Evolutionary conservation across 2,888 invertebrate genomes (phyloP).

Genomic region (Tipula helvola): DNA sequence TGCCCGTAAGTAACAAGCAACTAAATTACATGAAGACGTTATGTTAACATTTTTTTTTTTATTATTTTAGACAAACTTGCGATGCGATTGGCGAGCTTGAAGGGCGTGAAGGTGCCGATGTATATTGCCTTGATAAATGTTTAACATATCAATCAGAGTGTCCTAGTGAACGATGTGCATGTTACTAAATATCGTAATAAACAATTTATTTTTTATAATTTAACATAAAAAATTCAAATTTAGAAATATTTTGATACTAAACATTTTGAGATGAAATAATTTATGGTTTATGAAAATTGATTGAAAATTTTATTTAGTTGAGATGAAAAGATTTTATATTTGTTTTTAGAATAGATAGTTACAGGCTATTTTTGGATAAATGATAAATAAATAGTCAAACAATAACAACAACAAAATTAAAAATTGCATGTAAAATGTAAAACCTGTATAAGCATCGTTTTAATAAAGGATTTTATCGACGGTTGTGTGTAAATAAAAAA

Average conservation of each 20-base stretch:
- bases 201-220: neutral
- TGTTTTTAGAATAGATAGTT: neutral
- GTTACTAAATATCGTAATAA: slow-evolving; percentile 37
- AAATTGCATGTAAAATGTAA: neutral
- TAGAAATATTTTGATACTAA: neutral
- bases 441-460: neutral
- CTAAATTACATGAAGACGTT: neutral
- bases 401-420: neutral
- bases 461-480: neutral
- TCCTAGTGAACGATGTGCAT: slow-evolving; percentile 57
- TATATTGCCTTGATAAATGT: slow-evolving; percentile 77
- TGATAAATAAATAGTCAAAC: neutral
- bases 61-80: slow-evolving; percentile 54
- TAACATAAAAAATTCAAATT: neutral
- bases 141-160: slow-evolving; percentile 64
- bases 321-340: neutral
- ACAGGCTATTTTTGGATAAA: neutral
- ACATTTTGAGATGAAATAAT: neutral
- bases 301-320: neutral
- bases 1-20: slow-evolving; percentile 60
- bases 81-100: slow-evolving; percentile 66
- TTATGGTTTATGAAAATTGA: neutral
- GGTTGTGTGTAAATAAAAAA: neutral
- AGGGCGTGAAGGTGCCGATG: slow-evolving; percentile 62
- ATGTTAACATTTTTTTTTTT: neutral